A percentile compares a stretch with the other conserved stretches of the same genome.
Conservation (phyloP, 2,888 invertebrate genomes). For the Perithous albicinctus region DNA sequence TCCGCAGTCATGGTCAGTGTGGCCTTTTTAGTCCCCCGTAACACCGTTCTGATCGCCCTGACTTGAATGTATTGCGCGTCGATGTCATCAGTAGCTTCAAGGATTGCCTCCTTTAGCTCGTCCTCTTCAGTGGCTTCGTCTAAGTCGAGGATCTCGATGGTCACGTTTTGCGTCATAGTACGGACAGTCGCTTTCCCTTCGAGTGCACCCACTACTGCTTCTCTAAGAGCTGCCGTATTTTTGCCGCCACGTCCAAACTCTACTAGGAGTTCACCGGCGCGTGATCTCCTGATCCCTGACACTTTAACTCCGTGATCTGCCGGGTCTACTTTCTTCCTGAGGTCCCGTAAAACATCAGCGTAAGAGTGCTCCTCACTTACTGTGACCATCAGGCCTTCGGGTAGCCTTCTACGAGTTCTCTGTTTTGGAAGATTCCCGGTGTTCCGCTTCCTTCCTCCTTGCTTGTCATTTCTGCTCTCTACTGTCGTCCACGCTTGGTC, state of each 20-base stretch:
- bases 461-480: background rate
- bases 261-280: constrained; percentile 14
- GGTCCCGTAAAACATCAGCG: constrained; percentile 20
- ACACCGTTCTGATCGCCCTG: constrained; percentile 10
- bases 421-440: background rate
- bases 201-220: constrained; percentile 12
- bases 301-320: constrained; percentile 9
- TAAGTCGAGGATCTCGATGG: constrained; percentile 33
- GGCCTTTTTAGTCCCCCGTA: constrained; percentile 22
- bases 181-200: constrained; percentile 14
- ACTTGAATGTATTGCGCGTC: constrained; percentile 15
- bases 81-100: background rate
- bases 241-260: constrained; percentile 13
- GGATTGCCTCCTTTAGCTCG: constrained; percentile 15
- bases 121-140: constrained; percentile 29
- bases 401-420: background rate
- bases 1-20: constrained; percentile 15
- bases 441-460: background rate
- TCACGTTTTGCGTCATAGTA: constrained; percentile 21
- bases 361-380: constrained; percentile 2
- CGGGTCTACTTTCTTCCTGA: constrained; percentile 21
- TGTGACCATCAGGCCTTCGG: constrained; percentile 16
- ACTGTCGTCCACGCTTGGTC: background rate
- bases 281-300: constrained; percentile 26
- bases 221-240: constrained; percentile 14